Evolutionary conservation across 2,797 vertebrate species (phyloP), one percentile per base, ranked within the genome.

Genomic region (Periophthalmus magnuspinnatus): DNA sequence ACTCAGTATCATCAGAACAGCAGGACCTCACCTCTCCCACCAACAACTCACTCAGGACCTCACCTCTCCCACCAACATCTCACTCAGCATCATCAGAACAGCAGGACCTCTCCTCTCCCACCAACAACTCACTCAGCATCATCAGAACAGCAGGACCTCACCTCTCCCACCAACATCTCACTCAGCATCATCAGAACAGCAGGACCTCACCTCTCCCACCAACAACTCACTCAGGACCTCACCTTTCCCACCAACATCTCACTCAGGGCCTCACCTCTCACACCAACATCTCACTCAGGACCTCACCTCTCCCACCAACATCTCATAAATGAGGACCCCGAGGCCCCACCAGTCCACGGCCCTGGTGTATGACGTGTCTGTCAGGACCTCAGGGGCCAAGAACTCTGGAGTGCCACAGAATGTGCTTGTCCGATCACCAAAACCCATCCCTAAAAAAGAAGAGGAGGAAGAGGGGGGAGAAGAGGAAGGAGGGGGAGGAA

Each of bases 191-290:
- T 22, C 13, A 21, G 14, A 63, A 24, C 3, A 47, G 2, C 8
- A 13, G 41, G 16, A n/a, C 47, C 94, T 93, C 81, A 97, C 96
- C 95, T 97, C 96, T 4, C 96, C 96, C 1, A 97, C 96, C 88
- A 97, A 62, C 96, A 96, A 97, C 89, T 97, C 95, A 0, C 28
- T 28, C 28, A 28, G 28, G 28, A 28, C 47, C 94, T 93, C 81
- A 97, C 96, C 95, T 97, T 96, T 4, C 96, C 96, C 1, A 97
- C 96, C 88, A 97, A 62, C 96, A 96, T 97, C 89, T 97, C 95
- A 0, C 28, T 28, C 28, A 28, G 28, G 28, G 28, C 47, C 94
- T 93, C 81, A 97, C 96, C 95, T 97, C 96, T 4, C 96, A 96
- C 1, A 97, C 96, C 88, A 97, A 62, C 96, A 96, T 97, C 89